Conservation (phyloP, 1,140 invertebrate species). For the honey bee (Apis mellifera) region Amel_HAv3.1 CM009944.2:10043001-10043500, state of each 20-base stretch:
- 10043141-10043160: slow-evolving; percentile 80
- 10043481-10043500: slow-evolving; percentile 59
- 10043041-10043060: slow-evolving; percentile 58
- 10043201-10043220: slow-evolving; percentile 50
- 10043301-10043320: slow-evolving; percentile 51
- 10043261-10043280: slow-evolving; percentile 40
- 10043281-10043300: slow-evolving; percentile 45
- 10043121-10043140: slow-evolving; percentile 82
- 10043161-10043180: slow-evolving; percentile 71
- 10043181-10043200: slow-evolving; percentile 70
- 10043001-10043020: slow-evolving; percentile 83
- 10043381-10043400: slow-evolving; percentile 59
- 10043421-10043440: slow-evolving; percentile 24
- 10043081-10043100: slow-evolving; percentile 69
- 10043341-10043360: slow-evolving; percentile 55
- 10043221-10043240: slow-evolving; percentile 70
- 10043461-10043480: slow-evolving; percentile 33
- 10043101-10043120: slow-evolving; percentile 82
- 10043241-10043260: slow-evolving; percentile 47
- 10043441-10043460: slow-evolving; percentile 42
- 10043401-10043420: slow-evolving; percentile 36
- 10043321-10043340: slow-evolving; percentile 52
- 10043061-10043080: slow-evolving; percentile 64
- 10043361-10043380: slow-evolving; percentile 30
- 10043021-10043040: slow-evolving; percentile 67